phyloP scores from a whole-genome alignment of 2,797 vertebrate species.

The Vireo griseus region DNA sequence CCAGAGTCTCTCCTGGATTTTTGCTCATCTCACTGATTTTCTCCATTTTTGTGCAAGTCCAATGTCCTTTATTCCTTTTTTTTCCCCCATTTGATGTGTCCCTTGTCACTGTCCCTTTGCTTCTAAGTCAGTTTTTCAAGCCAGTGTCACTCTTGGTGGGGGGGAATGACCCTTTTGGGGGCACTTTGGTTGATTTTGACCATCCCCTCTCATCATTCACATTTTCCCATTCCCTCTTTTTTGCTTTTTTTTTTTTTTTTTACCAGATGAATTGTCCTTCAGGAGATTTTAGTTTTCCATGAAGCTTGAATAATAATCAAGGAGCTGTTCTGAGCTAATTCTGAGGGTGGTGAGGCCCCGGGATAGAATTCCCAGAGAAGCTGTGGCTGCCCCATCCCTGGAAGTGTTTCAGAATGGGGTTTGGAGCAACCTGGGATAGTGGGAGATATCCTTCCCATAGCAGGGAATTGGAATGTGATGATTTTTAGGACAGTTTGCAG shows the following conservation, averaged over 20 bases:
- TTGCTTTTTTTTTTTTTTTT: not conserved
- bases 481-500: not conserved
- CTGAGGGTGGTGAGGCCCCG: not conserved
- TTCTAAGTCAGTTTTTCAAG: slow-evolving; percentile 21
- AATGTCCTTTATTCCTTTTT: not conserved
- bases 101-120: not conserved
- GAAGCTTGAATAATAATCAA: not conserved
- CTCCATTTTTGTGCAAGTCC: slow-evolving; percentile 31
- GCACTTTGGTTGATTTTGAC: not conserved
- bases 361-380: not conserved
- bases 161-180: not conserved
- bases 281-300: not conserved
- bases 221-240: not conserved
- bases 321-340: not conserved
- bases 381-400: not conserved
- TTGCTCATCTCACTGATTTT: slow-evolving; percentile 58
- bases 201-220: not conserved
- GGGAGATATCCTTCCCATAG: no score
- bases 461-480: not conserved
- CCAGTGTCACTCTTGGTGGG: not conserved
- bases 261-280: not conserved
- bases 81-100: not conserved
- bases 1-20: slow-evolving; percentile 19
- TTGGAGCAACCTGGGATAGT: not conserved
- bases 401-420: not conserved